Base-by-base conservation (phyloP, 1,140 invertebrate genomes). In the Calephelis nemesis region DNA sequence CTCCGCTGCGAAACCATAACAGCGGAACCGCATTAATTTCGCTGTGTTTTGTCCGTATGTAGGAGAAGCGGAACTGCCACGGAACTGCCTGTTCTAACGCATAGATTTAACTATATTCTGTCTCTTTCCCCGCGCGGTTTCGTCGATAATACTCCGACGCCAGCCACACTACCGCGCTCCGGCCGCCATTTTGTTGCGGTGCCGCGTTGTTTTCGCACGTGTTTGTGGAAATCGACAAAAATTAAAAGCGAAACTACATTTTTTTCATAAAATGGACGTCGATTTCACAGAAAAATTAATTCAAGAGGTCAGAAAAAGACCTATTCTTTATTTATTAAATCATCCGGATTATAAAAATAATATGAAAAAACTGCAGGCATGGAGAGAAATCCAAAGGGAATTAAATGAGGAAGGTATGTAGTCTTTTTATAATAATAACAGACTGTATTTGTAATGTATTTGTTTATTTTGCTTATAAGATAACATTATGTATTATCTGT, bases 141-240 rank as follows among this genome's bases (percentile, higher is more conserved):
- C 49, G 66, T 68, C 66, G 60, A 48, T 68, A 10, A 62, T 67
- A 15, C 65, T 67, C 65, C 63, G 63, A 65, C 63, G 63, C 63
- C 45, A 65, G 63, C 63, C 63, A 49, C 50, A 54, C 49, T 66
- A n/a, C 65, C 49, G 65, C 65, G 65, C 65, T 58, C 50, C 50
- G 65, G 65, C 65, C 30, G 39, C 65, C 65, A 66, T 58, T 66
- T 52, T 66, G 65, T 66, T 66, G 49, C 65, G 65, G 65, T 66
- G 49, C 65, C 65, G 65, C 65, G 65, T 66, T 66, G 50, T 66
- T 66, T 66, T 66, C 66, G 66, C 66, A 67, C 66, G 66, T 67
- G 66, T 67, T 67, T 67, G 66, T 67, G 45, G 52, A 62, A 67
- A 39, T 67, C 54, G 48, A 66, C 65, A 54, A 58, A 54, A 66